Evolutionary conservation across 2,113 vertebrate species (phyloP).

Genomic region (Mobula birostris): DNA sequence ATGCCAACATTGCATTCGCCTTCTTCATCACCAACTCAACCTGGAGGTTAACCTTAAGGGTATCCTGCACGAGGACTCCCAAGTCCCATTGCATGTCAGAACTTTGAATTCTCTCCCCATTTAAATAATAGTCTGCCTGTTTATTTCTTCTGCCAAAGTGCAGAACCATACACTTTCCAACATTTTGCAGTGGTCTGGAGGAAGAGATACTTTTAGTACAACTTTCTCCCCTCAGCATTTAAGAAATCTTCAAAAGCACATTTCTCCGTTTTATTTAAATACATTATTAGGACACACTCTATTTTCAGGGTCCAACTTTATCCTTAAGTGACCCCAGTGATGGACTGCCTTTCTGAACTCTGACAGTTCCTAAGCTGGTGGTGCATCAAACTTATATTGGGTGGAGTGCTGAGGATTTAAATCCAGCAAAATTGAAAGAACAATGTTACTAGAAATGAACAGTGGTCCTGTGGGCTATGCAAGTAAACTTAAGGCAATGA

Average conservation of each 20-base stretch:
- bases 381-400: not conserved
- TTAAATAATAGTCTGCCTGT: too few species aligned
- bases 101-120: too few species aligned
- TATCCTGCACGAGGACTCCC: too few species aligned
- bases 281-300: not conserved
- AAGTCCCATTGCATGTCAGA: too few species aligned
- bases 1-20: too few species aligned
- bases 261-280: not conserved
- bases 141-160: too few species aligned
- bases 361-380: not conserved
- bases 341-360: not conserved
- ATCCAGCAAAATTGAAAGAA: not conserved
- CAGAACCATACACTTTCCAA: too few species aligned
- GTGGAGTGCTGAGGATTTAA: not conserved
- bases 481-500: not conserved
- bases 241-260: not conserved
- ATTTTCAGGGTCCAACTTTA: not conserved
- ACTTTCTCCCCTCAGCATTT: not conserved
- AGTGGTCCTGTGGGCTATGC: not conserved
- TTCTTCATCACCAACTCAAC: too few species aligned
- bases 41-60: too few species aligned
- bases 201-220: not conserved
- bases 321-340: not conserved
- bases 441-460: too few species aligned
- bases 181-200: not conserved